Evolutionary conservation across 2,797 vertebrate genomes (phyloP).

Genomic region (Ptychadena robeensis): DNA sequence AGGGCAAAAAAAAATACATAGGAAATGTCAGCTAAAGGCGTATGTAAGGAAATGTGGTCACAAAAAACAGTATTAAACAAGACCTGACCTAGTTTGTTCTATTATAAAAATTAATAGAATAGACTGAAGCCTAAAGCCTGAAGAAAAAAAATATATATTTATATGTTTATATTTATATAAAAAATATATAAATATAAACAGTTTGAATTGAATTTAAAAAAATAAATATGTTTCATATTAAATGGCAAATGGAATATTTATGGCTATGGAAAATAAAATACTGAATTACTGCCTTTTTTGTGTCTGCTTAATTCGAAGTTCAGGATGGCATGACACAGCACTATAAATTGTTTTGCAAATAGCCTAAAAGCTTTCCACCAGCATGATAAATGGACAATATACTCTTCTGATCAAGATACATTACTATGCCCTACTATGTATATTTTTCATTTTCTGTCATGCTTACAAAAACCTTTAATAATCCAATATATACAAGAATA

Average conservation of each 20-base stretch:
- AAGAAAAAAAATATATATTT: too few relatives aligned
- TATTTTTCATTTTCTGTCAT: slow-evolving; percentile 21
- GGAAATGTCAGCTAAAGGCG: too few relatives aligned
- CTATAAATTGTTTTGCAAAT: slow-evolving; percentile 36
- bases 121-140: too few relatives aligned
- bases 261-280: not conserved
- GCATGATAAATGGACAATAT: slow-evolving; percentile 44
- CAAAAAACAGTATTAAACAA: too few relatives aligned
- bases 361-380: slow-evolving; percentile 43
- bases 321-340: slow-evolving; percentile 37
- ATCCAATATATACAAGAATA: not conserved
- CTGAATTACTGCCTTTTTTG: not conserved
- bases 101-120: too few relatives aligned
- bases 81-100: too few relatives aligned
- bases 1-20: too few relatives aligned
- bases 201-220: not conserved
- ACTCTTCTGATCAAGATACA: slow-evolving; percentile 34
- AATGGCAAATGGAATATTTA: not conserved
- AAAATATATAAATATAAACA: too few relatives aligned
- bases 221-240: not conserved
- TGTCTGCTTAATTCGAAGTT: slow-evolving; percentile 3
- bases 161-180: too few relatives aligned
- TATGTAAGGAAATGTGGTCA: too few relatives aligned
- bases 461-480: slow-evolving; percentile 13
- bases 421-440: not conserved